Base-by-base conservation (phyloP, 2,113 vertebrate species). In the Tachysurus vachellii region DNA sequence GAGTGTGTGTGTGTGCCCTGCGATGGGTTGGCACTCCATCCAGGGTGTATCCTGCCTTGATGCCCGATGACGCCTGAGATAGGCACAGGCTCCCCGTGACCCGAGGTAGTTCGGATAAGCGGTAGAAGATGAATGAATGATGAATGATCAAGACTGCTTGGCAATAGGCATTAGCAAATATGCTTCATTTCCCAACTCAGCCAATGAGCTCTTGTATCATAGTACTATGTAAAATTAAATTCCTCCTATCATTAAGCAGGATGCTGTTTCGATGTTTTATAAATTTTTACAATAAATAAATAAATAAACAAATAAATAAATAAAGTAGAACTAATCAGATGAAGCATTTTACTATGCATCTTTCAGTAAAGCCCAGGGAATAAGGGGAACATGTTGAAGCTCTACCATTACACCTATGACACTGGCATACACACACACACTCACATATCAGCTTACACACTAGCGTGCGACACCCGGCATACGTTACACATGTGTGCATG, bases 361-460 rank as follows among this genome's bases (percentile, higher is more conserved):
- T 83, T 75, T 59, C 14, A 59, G 50, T 76, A 70, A 73, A 54
- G 75, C 61, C 26, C 47, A 57, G 28, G 26, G 76, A 79, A 84
- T 88, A 82, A 19, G 9, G 77, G 76, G 14, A 84, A 80, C 83
- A 77, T 85, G 84, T 54, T 89, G 68, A 81, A 85, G 80, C 54
- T 79, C 71, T 88, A 76, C 86, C 26, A 86, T 82, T 50, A 85
- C 85, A 89, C 76, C 88, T 82, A 85, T 57, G 28, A 71, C 77
- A 82, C 87, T 64, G 26, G 47, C 57, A 68, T 47, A 36, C 36
- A 36, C 36, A 36, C 36, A 85, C 80, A 90, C n/a, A 56, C 89
- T 42, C 13, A 77, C 81, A 57, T 87, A 93, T 93, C 92, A 17
- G 83, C 87, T 95, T 94, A 92, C 93, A 91, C 71, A 56, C 91